phyloP scores from a whole-genome alignment of 2,113 vertebrate genomes.

The Ornithorhynchus anatinus region DNA sequence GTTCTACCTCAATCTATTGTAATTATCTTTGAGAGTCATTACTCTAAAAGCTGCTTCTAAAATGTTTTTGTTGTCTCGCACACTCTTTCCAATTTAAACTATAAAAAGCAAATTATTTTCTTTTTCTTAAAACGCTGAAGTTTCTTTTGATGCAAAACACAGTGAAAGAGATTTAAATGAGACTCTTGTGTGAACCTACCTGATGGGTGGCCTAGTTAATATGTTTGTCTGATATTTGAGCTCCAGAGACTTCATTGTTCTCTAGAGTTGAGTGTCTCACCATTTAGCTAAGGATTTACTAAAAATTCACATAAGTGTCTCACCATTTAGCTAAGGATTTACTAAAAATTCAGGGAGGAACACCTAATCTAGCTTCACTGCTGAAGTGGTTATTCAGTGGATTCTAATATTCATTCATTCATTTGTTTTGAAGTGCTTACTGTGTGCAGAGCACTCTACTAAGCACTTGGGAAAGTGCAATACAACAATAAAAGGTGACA shows the following conservation, averaged over 20 bases:
- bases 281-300: background rate
- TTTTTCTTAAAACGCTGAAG: background rate
- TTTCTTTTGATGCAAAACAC: no score
- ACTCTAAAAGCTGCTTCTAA: background rate
- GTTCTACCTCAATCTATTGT: background rate
- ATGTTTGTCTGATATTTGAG: background rate
- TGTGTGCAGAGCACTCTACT: no score
- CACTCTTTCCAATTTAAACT: background rate
- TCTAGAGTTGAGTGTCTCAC: background rate
- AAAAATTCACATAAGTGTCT: background rate
- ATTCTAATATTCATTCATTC: no score
- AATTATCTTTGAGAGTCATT: background rate
- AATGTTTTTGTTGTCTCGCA: background rate
- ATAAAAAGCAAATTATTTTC: background rate
- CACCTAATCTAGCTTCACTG: no score
- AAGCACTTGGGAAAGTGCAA: no score
- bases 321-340: background rate
- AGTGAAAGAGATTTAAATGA: background rate
- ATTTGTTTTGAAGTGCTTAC: no score
- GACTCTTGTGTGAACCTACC: background rate
- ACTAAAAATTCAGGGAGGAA: no score
- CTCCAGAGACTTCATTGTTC: background rate
- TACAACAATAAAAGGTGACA: no score
- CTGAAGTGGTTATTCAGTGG: no score
- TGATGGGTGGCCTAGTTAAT: background rate